phyloP scores from a whole-genome alignment of 2,113 vertebrate genomes.

The Coryphaenoides rupestris region DNA sequence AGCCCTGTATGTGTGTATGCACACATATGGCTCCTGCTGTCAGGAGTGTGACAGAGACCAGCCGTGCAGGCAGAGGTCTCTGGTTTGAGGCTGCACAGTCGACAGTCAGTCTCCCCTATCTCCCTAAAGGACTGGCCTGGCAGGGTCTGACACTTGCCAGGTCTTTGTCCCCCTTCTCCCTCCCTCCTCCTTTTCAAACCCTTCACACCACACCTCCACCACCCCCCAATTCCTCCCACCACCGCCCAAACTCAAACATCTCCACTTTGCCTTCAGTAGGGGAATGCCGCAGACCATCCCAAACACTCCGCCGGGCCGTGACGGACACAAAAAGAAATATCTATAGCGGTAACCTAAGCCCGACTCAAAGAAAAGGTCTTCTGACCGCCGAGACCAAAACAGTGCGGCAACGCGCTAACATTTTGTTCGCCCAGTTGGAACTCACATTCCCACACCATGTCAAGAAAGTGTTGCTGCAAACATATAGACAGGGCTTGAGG shows the following conservation, averaged over 20 bases:
- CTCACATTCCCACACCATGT: too few relatives aligned
- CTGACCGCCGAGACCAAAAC: too few relatives aligned
- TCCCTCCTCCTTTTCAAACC: slow-evolving; percentile 5
- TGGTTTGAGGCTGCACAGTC: slow-evolving; percentile 60
- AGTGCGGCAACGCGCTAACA: slow-evolving; percentile 4
- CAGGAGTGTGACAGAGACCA: slow-evolving; percentile 68
- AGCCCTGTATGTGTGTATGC: too few relatives aligned
- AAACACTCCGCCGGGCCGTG: neutral
- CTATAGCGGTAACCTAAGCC: neutral
- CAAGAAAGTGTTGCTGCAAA: too few relatives aligned
- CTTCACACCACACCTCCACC: too few relatives aligned
- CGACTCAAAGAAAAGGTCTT: too few relatives aligned
- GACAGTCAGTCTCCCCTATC: slow-evolving; percentile 61
- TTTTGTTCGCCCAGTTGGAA: slow-evolving; percentile 14
- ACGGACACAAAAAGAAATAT: neutral
- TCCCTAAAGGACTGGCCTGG: slow-evolving; percentile 49
- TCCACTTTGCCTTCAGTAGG: neutral
- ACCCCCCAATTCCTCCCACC: neutral
- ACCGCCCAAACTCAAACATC: slow-evolving; percentile 13
- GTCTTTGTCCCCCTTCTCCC: slow-evolving; percentile 29
- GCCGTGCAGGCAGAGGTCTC: slow-evolving; percentile 59
- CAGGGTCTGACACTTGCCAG: slow-evolving; percentile 56
- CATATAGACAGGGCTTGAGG: too few relatives aligned
- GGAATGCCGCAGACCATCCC: neutral
- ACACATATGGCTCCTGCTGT: slow-evolving; percentile 55